Percentiles rank a stretch among this genome's conserved stretches.
These are phyloP conservation scores for Heteropelma amictum DNA, from an alignment of 2,888 invertebrate species.

Conservation along the genomic window DNA sequence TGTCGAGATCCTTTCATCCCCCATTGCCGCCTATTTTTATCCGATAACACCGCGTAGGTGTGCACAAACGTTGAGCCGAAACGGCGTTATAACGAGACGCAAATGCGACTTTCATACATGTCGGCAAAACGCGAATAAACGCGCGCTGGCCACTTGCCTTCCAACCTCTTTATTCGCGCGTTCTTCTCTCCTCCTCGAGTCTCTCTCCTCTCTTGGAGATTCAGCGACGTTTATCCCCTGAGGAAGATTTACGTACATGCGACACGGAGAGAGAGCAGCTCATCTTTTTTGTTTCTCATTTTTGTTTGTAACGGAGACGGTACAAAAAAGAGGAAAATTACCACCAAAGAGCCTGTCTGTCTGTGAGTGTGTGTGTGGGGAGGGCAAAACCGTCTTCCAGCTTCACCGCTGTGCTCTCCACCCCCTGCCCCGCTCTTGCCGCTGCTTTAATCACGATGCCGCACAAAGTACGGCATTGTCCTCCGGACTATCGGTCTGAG, in stretches of 20 bases:
- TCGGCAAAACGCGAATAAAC: too few relatives aligned
- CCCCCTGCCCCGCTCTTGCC: slow-evolving; percentile 43
- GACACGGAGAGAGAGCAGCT: slow-evolving; percentile 45
- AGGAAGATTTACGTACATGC: background rate
- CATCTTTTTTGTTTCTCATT: slow-evolving; percentile 10
- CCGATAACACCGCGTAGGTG: background rate
- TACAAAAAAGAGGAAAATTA: slow-evolving; percentile 18
- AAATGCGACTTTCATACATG: background rate
- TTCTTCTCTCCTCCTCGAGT: slow-evolving; percentile 32
- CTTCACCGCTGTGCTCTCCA: too few relatives aligned
- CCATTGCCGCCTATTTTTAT: slow-evolving; percentile 48
- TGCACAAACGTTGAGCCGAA: too few relatives aligned
- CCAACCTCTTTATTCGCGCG: too few relatives aligned
- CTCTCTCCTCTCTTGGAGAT: slow-evolving; percentile 7
- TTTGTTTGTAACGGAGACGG: too few relatives aligned
- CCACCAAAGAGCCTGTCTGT: slow-evolving; percentile 23
- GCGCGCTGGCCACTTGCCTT: too few relatives aligned
- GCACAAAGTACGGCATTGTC: slow-evolving; percentile 73
- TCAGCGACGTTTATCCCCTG: background rate
- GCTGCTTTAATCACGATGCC: slow-evolving; percentile 70
- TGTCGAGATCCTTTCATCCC: slow-evolving; percentile 27
- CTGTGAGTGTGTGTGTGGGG: slow-evolving; percentile 43
- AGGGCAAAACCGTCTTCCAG: slow-evolving; percentile 36
- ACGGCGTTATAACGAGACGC: too few relatives aligned
- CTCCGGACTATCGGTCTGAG: slow-evolving; percentile 70